Percentiles rank a stretch among this genome's conserved stretches.
Conservation (phyloP, 2,113 vertebrate genomes). For the Peucedramus taeniatus region DNA sequence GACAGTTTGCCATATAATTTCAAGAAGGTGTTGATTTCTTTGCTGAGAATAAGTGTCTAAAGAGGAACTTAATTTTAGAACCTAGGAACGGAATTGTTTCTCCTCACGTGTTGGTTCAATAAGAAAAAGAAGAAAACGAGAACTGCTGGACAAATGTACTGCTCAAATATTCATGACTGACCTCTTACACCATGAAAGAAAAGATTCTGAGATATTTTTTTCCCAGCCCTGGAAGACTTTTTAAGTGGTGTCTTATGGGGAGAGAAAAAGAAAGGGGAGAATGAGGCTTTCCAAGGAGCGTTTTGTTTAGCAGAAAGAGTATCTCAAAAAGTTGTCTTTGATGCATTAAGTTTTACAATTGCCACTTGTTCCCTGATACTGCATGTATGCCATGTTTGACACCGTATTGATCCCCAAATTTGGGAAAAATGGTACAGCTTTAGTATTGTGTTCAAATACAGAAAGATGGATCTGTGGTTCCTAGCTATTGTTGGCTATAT, state of each 20-base stretch:
- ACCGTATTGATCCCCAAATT: background rate
- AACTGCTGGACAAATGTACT: background rate
- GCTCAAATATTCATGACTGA: background rate
- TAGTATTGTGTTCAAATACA: slow-evolving; percentile 15
- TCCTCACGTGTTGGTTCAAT: background rate
- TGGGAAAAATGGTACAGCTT: background rate
- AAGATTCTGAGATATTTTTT: background rate
- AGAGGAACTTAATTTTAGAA: slow-evolving; percentile 31
- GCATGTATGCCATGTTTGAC: background rate
- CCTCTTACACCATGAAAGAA: slow-evolving; percentile 13
- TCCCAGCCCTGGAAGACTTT: background rate
- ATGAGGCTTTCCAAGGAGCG: background rate
- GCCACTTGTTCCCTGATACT: background rate
- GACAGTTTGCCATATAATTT: background rate
- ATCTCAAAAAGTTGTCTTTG: slow-evolving; percentile 26
- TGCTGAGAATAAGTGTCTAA: slow-evolving; percentile 32
- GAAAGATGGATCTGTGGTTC: background rate
- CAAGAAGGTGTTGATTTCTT: background rate
- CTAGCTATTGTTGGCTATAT: background rate
- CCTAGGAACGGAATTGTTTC: slow-evolving; percentile 23
- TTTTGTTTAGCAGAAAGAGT: slow-evolving; percentile 3
- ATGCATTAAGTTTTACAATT: background rate
- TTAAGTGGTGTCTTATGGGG: background rate
- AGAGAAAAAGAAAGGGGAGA: background rate
- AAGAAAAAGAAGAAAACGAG: slow-evolving; percentile 29